Evolutionary conservation across 2,888 invertebrate genomes (phyloP), one percentile per base, ranked within the genome.

Genomic region (Theristus sp.): DNA sequence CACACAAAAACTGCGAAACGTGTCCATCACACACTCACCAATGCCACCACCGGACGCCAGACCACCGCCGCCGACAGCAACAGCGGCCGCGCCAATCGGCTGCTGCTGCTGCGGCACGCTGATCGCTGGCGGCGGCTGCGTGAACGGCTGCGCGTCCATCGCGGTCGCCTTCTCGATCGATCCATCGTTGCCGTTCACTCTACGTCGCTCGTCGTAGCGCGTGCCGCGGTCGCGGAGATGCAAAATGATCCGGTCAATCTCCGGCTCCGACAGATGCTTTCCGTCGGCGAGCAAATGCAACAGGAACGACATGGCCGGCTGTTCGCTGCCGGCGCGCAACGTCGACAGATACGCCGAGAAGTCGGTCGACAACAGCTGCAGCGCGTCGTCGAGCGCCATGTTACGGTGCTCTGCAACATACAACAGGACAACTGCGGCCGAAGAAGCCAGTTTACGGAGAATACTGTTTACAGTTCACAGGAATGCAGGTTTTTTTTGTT

Each of bases 301-400:
- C 49, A 88, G 75, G 59, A 82, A 75, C 63, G 72, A 66, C 59
- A 86, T 81, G 0, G 55, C 31, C 27, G 64, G 62, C 62, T 64
- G 64, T 49, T 64, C 62, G 54, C 53, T 53, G 56, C 63, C 64
- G 52, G 27, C 26, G 30, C 64, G 58, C 26, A 64, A 55, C 28
- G 68, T n/a, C 61, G 70, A 65, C 57, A 71, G 65, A 65, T 76
- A 76, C 56, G 70, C 68, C 62, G 75, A 74, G 70, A 76, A 78
- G 68, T 73, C 77, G 61, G 73, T 70, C 13, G 82, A 81, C 31
- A 93, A 79, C 64, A 91, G 78, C 65, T 81, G 81, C 62, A 91
- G 78, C 0, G 91, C 89, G 75, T 91, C 90, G 61, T 93, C 90
- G 49, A 90, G 73, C 0, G 90, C 90, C 89, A 93, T 93, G 77